Base-by-base conservation (phyloP, 2,113 vertebrate species). In the Lepidiolamprologus cunningtoni region DNA sequence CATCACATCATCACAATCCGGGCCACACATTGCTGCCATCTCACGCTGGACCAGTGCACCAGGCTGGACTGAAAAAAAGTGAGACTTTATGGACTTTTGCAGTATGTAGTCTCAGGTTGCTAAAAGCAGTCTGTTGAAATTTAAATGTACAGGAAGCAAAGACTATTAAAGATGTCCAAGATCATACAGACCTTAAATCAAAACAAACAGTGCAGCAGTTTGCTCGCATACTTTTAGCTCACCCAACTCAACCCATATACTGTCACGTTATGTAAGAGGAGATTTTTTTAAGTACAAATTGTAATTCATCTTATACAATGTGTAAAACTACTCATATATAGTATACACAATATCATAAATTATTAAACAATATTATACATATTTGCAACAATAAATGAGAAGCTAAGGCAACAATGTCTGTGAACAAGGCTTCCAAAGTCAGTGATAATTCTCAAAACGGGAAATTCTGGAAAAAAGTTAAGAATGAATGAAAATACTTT, bases 1-100 rank as follows among this genome's bases (percentile, higher is more conserved):
- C 95, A 95, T 95, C 95, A 94, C 92, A 93, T 94, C 95, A 94
- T 90, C 92, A 90, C 91, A 87, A 88, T 78, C 83, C 33, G 83
- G 92, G 89, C 93, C 95, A 93, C 93, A 95, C 93, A 89, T 91
- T 87, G 87, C 86, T 85, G 90, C 91, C 88, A 47, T 61, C 80
- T 52, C 33, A 47, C 16, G 10, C 85, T 3, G 54, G 68, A 86
- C 79, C 82, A 35, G 53, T 31, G 40, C 81, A 71, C 54, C n/a
- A 10, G 2, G 28, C 54, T 53, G 33, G 73, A 23, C 21, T 35
- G 37, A 81, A 58, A 80, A n/a, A 28, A 53, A 79, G 55, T 17
- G 11, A 31, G 68, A 54, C 58, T 79, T 35, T 50, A 80, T 21
- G 50, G 26, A 16, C 45, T 63, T n/a, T 31, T 76, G 45, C 42